Percentiles rank a stretch among this genome's conserved stretches.
Evolutionary conservation across 2,888 invertebrate genomes (phyloP).

Genomic region (Parasteatoda lunata): DNA sequence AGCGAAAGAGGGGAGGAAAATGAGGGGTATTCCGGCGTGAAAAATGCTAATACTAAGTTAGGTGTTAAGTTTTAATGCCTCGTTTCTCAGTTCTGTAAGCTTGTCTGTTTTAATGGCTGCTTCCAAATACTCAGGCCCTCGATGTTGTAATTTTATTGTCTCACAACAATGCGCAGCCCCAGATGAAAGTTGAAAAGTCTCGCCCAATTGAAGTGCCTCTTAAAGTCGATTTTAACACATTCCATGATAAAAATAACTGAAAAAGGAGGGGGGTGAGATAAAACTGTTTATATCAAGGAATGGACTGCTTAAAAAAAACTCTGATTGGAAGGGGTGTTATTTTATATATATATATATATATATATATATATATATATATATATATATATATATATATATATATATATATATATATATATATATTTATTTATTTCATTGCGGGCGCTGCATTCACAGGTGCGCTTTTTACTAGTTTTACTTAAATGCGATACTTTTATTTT

Average conservation of each 20-base stretch:
- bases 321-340: background rate
- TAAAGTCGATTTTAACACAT: slow-evolving; percentile 67
- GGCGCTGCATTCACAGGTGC: slow-evolving; percentile 5
- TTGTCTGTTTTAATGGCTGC: slow-evolving; percentile 55
- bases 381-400: too few species aligned
- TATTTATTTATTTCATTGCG: slow-evolving; percentile 2
- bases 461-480: slow-evolving; percentile 5
- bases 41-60: slow-evolving; percentile 68
- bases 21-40: slow-evolving; percentile 31
- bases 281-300: slow-evolving; percentile 31
- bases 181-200: slow-evolving; percentile 55
- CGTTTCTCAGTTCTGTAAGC: slow-evolving; percentile 19
- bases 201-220: slow-evolving; percentile 64
- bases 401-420: too few species aligned
- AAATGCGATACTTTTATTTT: background rate
- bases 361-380: too few species aligned
- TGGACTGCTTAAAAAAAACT: background rate
- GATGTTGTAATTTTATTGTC: slow-evolving; percentile 68
- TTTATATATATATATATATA: background rate
- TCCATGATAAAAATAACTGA: slow-evolving; percentile 9
- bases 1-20: background rate
- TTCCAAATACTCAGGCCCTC: slow-evolving; percentile 24
- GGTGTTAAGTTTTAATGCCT: slow-evolving; percentile 69
- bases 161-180: slow-evolving; percentile 62
- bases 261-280: slow-evolving; percentile 11